Base-by-base conservation (phyloP, 2,797 vertebrate genomes). In the Numenius phaeopus region DNA sequence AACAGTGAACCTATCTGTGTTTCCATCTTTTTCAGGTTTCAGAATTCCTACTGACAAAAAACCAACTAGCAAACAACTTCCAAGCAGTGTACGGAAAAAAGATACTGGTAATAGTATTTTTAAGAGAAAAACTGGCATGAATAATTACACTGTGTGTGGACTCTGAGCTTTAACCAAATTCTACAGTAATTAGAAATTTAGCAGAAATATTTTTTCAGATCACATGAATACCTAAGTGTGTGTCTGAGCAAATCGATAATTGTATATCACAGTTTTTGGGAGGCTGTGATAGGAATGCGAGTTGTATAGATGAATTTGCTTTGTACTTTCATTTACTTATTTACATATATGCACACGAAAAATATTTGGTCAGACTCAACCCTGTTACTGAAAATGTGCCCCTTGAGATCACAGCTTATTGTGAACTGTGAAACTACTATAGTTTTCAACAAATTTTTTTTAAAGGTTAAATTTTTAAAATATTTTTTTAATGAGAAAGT, bases 11-110 rank as follows among this genome's bases (percentile, higher is more conserved):
- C 69, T 77, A 70, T 24, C 7, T 42, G n/a, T 61, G 59, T 39
- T 83, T 83, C 77, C 61, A 50, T 79, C 72, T 32, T 75, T 73
- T 82, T 94, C 67, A 87, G 70, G 57, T 92, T 91, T 71, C 87
- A 95, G 64, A 66, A 57, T 26, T 90, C 32, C 59, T 65, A 90
- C 26, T 69, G 58, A 27, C 14, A 69, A 58, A 81, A 78, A 61
- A 71, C 1, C 27, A 58, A 27, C 86, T 87, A 24, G 75, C 47
- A 96, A 96, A 91, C 50, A 96, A 95, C 76, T 92, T 58, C 57
- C 29, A 89, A 96, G 57, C 23, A 67, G 66, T 21, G 14, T 66
- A 86, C 42, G 57, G 55, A 80, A 94, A 94, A 58, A 92, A 66
- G 44, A 52, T 90, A 72, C 90, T 34, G 44, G 62, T 92, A 95